Evolutionary conservation across 2,888 invertebrate species (phyloP).

Genomic region (Drosophila greeni): DNA sequence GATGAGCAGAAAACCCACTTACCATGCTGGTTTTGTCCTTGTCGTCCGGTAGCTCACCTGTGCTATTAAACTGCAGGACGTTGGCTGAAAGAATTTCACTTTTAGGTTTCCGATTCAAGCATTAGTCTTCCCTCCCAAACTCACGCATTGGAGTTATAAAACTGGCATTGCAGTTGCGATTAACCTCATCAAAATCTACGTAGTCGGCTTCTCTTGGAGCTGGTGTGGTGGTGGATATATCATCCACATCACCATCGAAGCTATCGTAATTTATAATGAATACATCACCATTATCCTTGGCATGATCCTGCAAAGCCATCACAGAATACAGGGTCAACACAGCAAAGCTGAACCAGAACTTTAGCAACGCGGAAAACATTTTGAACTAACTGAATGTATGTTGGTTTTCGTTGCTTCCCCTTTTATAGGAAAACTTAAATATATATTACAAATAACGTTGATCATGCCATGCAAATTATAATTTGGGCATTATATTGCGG

Average conservation of each 20-base stretch:
- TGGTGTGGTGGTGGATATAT: slow-evolving; percentile 46
- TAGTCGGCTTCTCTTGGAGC: slow-evolving; percentile 29
- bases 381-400: slow-evolving; percentile 12
- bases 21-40: slow-evolving; percentile 82
- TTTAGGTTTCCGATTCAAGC: not conserved
- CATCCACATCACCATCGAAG: slow-evolving; percentile 60
- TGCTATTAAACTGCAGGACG: slow-evolving; percentile 80
- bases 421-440: slow-evolving; percentile 24
- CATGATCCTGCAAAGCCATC: slow-evolving; percentile 45
- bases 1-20: slow-evolving; percentile 32
- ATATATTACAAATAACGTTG: not conserved
- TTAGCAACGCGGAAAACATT: slow-evolving; percentile 38
- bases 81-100: slow-evolving; percentile 77
- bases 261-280: slow-evolving; percentile 62
- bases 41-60: slow-evolving; percentile 81
- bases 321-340: slow-evolving; percentile 15
- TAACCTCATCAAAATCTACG: slow-evolving; percentile 78
- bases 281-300: slow-evolving; percentile 74
- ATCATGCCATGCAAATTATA: slow-evolving; percentile 44
- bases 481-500: slow-evolving; percentile 23
- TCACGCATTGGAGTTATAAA: slow-evolving; percentile 81
- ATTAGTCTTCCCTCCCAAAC: slow-evolving; percentile 12
- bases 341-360: slow-evolving; percentile 11
- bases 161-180: slow-evolving; percentile 80
- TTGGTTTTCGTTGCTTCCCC: not conserved